Conservation (phyloP, 2,888 invertebrate genomes). For the Bombylius discolor region DNA sequence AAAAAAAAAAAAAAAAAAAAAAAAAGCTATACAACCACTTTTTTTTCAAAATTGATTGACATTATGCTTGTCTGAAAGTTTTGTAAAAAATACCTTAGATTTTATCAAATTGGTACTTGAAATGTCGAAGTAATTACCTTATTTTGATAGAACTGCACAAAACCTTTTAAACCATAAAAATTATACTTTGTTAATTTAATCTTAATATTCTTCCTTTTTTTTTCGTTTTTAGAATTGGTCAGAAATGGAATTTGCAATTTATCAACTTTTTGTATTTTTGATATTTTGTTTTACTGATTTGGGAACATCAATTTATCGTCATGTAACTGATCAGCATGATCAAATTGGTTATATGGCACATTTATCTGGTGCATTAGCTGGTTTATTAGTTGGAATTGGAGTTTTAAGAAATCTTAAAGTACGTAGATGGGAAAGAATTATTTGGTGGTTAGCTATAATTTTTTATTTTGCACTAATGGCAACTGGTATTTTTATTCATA, state of each 20-base stretch:
- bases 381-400: conserved; percentile 66
- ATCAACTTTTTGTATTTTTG: conserved; percentile 71
- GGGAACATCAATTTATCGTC: conserved; percentile 82
- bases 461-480: conserved; percentile 57
- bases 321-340: conserved; percentile 53
- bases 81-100: too few relatives aligned
- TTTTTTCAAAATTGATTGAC: too few relatives aligned
- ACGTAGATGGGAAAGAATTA: conserved; percentile 62
- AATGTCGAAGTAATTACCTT: too few relatives aligned
- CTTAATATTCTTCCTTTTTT: conserved; percentile 5
- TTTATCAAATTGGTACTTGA: too few relatives aligned
- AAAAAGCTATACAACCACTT: too few relatives aligned
- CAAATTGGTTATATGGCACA: conserved; percentile 92
- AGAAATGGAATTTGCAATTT: conserved; percentile 88
- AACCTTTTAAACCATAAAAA: too few relatives aligned
- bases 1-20: too few relatives aligned
- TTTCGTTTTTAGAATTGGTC: conserved; percentile 69
- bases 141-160: too few relatives aligned
- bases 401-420: conserved; percentile 71
- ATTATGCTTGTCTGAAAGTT: too few relatives aligned
- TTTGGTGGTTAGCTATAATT: conserved; percentile 71
- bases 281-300: conserved; percentile 72
- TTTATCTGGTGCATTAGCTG: conserved; percentile 80
- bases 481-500: conserved; percentile 58
- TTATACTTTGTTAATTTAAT: neutral